Evolutionary conservation across 1,140 invertebrate genomes (phyloP), one percentile per base, ranked within the genome.

Genomic region (Chironomus tepperi): DNA sequence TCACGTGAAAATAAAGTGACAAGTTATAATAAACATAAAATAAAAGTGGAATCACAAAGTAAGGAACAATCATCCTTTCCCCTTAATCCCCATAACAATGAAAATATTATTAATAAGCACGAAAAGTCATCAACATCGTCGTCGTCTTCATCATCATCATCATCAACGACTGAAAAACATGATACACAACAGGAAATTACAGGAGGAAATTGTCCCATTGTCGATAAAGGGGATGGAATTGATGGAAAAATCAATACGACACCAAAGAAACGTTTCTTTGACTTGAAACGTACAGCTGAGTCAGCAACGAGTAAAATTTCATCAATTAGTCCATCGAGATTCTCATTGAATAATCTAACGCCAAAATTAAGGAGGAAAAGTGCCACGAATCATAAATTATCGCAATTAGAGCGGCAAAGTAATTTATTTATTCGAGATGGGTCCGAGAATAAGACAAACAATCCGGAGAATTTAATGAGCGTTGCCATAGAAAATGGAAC

Each of bases 211-310:
- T 70, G 65, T 70, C 16, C 9, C 65, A 70, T 70, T 70, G 65
- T 7, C 18, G 19, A 19, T 19, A 21, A 21, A 21, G 18, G 6
- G 16, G 19, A 70, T 8, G 65, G n/a, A 1, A 16, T 10, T 70
- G 65, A 70, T 70, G 65, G 12, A 70, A 70, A 70, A 70, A 70
- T 70, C 65, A 70, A 70, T 70, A 70, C 65, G 18, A 18, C 65
- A 70, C 19, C 19, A n/a, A 70, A 70, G 65, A 18, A 21, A 18
- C 65, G 65, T 19, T 70, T 70, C 18, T 70, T 70, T 10, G 65
- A 70, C 19, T 21, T 70, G 10, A 70, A 70, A 70, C 65, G 65
- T 19, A 18, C 65, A 70, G 65, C 65, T 70, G 65, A 70, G 19
- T 70, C 65, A 70, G 64, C 64, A 67, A 19, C 65, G 10, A 19